A percentile compares a stretch with the other conserved stretches of the same genome.
These are phyloP conservation scores for Aspidoscelis tigris DNA, from an alignment of 2,113 vertebrate genomes.

Conservation along the genomic window DNA sequence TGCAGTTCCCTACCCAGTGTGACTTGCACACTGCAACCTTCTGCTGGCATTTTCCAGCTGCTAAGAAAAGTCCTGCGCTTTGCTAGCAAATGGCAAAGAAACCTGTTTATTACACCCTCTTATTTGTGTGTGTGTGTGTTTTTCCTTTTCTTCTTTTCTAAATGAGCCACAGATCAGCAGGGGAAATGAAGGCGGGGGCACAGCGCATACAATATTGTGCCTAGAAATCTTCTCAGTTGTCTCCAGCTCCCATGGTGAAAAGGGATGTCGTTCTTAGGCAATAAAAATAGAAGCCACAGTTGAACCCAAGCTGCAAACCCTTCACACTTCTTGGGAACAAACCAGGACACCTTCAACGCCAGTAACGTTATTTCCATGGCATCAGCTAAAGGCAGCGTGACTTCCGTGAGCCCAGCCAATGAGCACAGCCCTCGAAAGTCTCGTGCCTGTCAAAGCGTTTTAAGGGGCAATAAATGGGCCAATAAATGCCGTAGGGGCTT, in stretches of 20 bases:
- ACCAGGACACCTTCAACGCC: conserved; percentile 7
- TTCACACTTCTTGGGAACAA: neutral
- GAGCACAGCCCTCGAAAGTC: neutral
- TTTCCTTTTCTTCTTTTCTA: neutral
- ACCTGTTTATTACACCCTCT: neutral
- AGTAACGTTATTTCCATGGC: neutral
- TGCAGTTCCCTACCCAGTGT: neutral
- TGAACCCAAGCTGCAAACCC: conserved; percentile 6
- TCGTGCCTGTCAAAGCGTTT: conserved; percentile 4
- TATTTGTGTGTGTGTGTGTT: neutral
- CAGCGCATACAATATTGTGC: neutral
- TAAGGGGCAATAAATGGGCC: conserved; percentile 4
- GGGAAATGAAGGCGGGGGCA: neutral
- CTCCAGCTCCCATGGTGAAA: conserved; percentile 32
- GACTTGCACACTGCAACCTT: conserved; percentile 5
- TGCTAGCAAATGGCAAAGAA: conserved; percentile 15
- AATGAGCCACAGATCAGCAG: neutral
- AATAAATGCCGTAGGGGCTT: neutral
- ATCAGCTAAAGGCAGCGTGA: conserved; percentile 11
- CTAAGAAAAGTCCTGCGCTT: neutral
- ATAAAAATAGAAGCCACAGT: conserved; percentile 14
- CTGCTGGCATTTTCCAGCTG: neutral
- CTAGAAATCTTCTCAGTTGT: neutral
- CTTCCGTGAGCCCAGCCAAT: neutral
- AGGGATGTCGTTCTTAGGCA: conserved; percentile 21